Percentiles rank a stretch among this genome's conserved stretches.
phyloP scores from a whole-genome alignment of 2,113 vertebrate genomes.

The Seriola quinqueradiata region DNA sequence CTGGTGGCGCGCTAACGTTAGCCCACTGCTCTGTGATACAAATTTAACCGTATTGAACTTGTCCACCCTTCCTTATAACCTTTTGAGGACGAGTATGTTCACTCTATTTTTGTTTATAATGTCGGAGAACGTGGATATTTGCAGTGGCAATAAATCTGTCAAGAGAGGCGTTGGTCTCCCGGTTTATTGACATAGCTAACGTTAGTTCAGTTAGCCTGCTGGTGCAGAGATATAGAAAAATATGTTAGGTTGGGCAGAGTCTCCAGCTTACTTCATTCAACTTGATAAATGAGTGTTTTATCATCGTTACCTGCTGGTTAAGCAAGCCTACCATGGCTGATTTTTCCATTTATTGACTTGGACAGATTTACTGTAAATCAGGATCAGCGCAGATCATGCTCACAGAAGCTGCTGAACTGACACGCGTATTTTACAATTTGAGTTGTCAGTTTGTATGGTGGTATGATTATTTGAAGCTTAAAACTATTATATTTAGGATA shows the following conservation, averaged over 20 bases:
- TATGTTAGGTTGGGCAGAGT: not conserved
- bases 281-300: not conserved
- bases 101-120: not conserved
- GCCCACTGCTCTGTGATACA: not conserved
- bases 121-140: not conserved
- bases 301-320: not conserved
- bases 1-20: constrained; percentile 36
- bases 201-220: constrained; percentile 37
- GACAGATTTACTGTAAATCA: too few relatives aligned
- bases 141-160: not conserved
- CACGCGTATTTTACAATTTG: too few relatives aligned
- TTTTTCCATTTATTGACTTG: not conserved
- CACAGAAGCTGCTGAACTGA: not conserved
- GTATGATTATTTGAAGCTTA: not conserved
- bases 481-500: not conserved
- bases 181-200: constrained; percentile 71
- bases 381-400: not conserved
- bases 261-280: not conserved
- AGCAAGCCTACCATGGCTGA: too few relatives aligned
- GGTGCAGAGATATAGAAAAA: constrained; percentile 23
- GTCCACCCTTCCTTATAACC: not conserved
- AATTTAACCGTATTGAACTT: not conserved
- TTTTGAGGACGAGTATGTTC: rapidly evolving
- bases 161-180: constrained; percentile 48
- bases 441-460: not conserved